Conservation (phyloP, 92 coral and sea anemone species). For the Epizoanthus ramosus region DNA sequence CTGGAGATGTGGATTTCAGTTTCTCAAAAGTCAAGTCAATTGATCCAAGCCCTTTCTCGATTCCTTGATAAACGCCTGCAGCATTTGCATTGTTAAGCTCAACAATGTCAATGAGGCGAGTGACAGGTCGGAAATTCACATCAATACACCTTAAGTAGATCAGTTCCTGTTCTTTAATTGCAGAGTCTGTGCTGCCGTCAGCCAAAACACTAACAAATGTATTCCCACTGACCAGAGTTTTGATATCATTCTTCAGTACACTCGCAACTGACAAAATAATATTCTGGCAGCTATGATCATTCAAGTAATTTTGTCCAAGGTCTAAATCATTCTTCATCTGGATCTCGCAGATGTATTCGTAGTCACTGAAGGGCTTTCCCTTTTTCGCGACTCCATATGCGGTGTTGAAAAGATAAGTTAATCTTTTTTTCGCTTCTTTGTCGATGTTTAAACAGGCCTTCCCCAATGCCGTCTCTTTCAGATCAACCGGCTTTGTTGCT, state of each 20-base stretch:
- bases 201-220: constrained; percentile 12
- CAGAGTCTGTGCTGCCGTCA: constrained; percentile 21
- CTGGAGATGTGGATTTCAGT: constrained; percentile 44
- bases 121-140: constrained; percentile 12
- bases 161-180: background rate
- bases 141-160: background rate
- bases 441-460: constrained; percentile 34
- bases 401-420: constrained; percentile 30
- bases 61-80: background rate
- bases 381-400: constrained; percentile 47
- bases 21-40: constrained; percentile 48
- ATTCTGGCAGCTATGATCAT: constrained; percentile 3
- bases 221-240: background rate
- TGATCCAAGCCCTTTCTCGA: constrained; percentile 31
- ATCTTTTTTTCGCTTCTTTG: constrained; percentile 27
- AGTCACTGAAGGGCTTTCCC: constrained; percentile 46
- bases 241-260: background rate
- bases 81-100: constrained; percentile 15
- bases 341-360: constrained; percentile 48
- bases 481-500: constrained; percentile 9
- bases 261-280: background rate
- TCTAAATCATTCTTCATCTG: constrained; percentile 18
- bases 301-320: background rate
- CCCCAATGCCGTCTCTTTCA: constrained; percentile 34
- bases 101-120: background rate